A percentile compares a stretch with the other conserved stretches of the same genome.
phyloP scores from a whole-genome alignment of 2,797 vertebrate species.

The Spinus olivaceus region DNA sequence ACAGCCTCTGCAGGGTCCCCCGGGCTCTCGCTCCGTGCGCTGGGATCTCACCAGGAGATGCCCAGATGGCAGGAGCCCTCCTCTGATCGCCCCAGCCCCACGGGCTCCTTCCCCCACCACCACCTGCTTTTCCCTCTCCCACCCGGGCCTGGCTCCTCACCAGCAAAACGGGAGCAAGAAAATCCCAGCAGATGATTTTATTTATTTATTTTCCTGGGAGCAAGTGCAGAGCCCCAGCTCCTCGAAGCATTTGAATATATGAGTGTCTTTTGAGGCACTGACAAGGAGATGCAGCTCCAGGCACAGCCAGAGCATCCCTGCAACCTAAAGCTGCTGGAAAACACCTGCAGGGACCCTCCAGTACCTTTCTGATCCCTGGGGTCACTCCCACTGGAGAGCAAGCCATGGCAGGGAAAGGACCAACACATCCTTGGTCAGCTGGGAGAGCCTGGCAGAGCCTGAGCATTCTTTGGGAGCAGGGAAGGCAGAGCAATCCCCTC shows the following conservation, averaged over 20 bases:
- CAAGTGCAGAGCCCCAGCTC: neutral
- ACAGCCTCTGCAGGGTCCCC: neutral
- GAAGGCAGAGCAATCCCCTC: neutral
- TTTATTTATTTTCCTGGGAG: neutral
- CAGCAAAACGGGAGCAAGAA: neutral
- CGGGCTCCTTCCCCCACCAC: fast-evolving
- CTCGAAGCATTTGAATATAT: conserved; percentile 39
- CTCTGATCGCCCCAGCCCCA: fast-evolving
- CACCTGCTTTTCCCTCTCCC: neutral
- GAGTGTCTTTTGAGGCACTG: neutral
- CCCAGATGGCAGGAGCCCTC: no score
- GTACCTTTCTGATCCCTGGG: neutral
- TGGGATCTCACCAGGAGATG: fast-evolving
- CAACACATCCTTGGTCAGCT: neutral
- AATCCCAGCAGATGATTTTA: neutral
- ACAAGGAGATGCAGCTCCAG: neutral
- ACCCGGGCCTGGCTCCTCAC: neutral
- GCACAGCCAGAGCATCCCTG: neutral
- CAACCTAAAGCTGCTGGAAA: neutral
- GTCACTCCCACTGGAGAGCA: neutral
- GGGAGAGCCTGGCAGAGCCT: fast-evolving
- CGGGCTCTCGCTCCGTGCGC: fast-evolving
- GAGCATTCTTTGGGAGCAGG: neutral
- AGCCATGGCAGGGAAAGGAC: neutral
- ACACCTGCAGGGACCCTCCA: neutral